Base-by-base conservation (phyloP, 2,888 invertebrate genomes). In the Leptopilina syphax region DNA sequence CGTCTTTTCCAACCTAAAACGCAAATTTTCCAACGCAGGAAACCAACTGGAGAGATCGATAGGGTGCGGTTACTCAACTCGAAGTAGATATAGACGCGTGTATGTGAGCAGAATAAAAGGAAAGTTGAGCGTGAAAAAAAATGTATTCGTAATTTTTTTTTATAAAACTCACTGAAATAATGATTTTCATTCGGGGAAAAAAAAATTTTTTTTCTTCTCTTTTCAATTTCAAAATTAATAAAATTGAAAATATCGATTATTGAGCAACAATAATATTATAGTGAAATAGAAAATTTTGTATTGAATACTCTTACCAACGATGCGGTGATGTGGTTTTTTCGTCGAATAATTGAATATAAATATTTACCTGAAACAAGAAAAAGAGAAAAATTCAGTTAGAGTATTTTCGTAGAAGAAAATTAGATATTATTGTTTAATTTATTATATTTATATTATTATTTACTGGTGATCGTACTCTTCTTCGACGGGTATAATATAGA, bases 61-160 rank as follows among this genome's bases (percentile, higher is more conserved):
- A 70, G 70, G 70, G 70, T 70, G 70, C 70, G 70, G 70, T 70
- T 70, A 70, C 70, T 70, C 54, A 54, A 70, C 50, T 70, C 70
- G 13, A 54, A 50, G 70, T 70, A 54, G 70, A 70, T 70, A 70
- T 70, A 70, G 54, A 70, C 54, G 13, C 54, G 70, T 27, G 13
- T 54, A 70, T 70, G 54, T 70, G 70, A 70, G 70, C 54, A 54
- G 70, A 24, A 70, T 70, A 70, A 70, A 70, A 70, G 54, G 70
- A 54, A 70, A 70, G 70, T 70, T 70, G 18, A 50, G 24, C 68
- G 50, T 7, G 27, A 47, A 70, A 70, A 68, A 70, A 68, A 68
- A 34, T 34, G 34, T 34, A 34, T 34, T 34, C 34, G 34, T 24
- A 60, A 60, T 24, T 18, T 68, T 47, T 2, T 34, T 34, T 34